phyloP scores from a whole-genome alignment of 2,113 vertebrate genomes.

The Mohoua ochrocephala region DNA sequence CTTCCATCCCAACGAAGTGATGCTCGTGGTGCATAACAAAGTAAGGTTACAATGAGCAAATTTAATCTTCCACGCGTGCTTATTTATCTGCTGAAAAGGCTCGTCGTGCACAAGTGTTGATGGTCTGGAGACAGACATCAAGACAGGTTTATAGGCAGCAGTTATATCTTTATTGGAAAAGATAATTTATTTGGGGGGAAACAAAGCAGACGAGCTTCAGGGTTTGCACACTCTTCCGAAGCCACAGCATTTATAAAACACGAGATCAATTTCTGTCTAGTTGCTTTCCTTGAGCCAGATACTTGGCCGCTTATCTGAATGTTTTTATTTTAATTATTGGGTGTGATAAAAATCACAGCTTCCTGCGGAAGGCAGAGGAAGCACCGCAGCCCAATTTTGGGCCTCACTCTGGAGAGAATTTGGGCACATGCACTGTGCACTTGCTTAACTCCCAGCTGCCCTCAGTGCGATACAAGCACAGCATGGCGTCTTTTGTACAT shows the following conservation, averaged over 20 bases:
- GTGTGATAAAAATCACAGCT: conserved; percentile 51
- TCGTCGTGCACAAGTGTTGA: not conserved
- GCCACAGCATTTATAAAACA: conserved; percentile 3
- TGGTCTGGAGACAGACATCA: conserved; percentile 39
- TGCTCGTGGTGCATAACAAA: not conserved
- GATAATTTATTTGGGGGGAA: conserved; percentile 26
- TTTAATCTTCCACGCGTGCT: not conserved
- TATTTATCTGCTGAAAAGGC: not conserved
- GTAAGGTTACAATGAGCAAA: not conserved
- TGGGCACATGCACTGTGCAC: not conserved
- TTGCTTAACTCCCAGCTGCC: not conserved
- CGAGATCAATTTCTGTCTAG: not conserved
- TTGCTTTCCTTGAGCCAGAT: conserved; percentile 5
- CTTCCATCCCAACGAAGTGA: not conserved
- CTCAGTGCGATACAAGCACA: not conserved
- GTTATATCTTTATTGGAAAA: conserved; percentile 44
- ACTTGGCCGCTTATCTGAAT: conserved; percentile 42
- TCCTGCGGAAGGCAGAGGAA: conserved; percentile 6
- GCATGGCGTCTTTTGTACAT: not conserved
- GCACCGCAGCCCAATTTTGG: not conserved
- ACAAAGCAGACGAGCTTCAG: not conserved
- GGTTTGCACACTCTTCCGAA: not conserved
- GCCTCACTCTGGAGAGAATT: not conserved
- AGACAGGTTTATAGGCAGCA: conserved; percentile 57
- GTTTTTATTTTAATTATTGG: conserved; percentile 45